These are phyloP conservation scores for Maconellicoccus hirsutus DNA, from an alignment of 1,140 invertebrate genomes.

Conservation along the genomic window DNA sequence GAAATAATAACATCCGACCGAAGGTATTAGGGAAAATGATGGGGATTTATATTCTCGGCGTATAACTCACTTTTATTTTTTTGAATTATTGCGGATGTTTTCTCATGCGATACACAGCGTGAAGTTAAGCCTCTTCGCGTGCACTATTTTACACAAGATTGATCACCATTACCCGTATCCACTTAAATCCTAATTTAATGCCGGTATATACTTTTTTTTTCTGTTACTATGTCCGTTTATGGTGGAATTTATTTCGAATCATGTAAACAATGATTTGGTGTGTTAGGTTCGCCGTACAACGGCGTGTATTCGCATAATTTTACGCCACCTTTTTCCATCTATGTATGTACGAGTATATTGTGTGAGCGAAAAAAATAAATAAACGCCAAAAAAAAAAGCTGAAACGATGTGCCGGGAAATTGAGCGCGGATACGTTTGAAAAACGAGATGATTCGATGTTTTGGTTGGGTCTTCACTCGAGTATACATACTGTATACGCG, in stretches of 20 bases:
- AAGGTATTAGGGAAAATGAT: neutral
- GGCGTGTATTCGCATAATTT: too few relatives aligned
- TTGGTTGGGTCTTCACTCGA: too few relatives aligned
- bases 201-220: neutral
- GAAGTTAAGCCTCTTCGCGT: constrained; percentile 6
- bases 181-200: constrained; percentile 9
- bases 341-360: too few relatives aligned
- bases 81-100: constrained; percentile 9
- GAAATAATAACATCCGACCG: constrained; percentile 7
- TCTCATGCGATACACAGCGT: neutral
- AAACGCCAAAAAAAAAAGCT: too few relatives aligned
- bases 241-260: neutral
- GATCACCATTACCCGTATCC: constrained; percentile 2
- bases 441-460: too few relatives aligned
- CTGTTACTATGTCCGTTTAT: neutral
- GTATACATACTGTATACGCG: too few relatives aligned
- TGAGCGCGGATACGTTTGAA: too few relatives aligned
- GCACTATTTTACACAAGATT: constrained; percentile 4
- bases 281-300: neutral
- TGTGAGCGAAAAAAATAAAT: too few relatives aligned
- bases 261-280: constrained; percentile 4
- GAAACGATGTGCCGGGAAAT: too few relatives aligned
- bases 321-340: too few relatives aligned
- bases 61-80: constrained; percentile 1
- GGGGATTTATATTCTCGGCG: neutral